A percentile compares a stretch with the other conserved stretches of the same genome.
Conservation (phyloP, 2,113 vertebrate species). For the Paracanthobrama guichenoti region DNA sequence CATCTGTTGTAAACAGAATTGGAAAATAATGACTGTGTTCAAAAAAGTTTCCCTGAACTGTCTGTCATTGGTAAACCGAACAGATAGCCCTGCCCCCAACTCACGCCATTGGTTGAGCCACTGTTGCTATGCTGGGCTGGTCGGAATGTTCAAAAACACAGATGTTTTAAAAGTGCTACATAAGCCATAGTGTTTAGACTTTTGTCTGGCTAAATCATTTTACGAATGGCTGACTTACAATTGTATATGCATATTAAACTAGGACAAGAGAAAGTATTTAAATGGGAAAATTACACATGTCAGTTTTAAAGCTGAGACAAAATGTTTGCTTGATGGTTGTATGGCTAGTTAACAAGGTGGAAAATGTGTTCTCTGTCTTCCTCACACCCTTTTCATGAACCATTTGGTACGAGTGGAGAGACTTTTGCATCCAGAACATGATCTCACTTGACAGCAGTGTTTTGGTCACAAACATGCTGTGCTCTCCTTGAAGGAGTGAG, state of each 20-base stretch:
- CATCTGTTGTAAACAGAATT: not conserved
- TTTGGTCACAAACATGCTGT: conserved; percentile 41
- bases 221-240: not conserved
- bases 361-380: not conserved
- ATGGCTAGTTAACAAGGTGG: not conserved
- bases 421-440: conserved; percentile 42
- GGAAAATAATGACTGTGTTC: not conserved
- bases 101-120: not conserved
- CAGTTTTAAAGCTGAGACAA: not conserved
- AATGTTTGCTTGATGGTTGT: not conserved
- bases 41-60: not conserved
- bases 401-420: not conserved
- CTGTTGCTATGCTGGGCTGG: not conserved
- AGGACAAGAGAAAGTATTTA: not conserved
- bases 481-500: conserved; percentile 61
- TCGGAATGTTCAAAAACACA: not conserved
- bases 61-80: not conserved
- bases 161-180: not conserved
- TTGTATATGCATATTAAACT: not conserved
- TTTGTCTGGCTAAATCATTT: not conserved
- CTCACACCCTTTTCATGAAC: conserved; percentile 17
- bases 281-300: not conserved
- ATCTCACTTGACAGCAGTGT: conserved; percentile 38
- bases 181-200: not conserved
- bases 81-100: not conserved